Evolutionary conservation across 2,888 invertebrate species (phyloP), one percentile per base, ranked within the genome.

Genomic region (Apoda limacodes): DNA sequence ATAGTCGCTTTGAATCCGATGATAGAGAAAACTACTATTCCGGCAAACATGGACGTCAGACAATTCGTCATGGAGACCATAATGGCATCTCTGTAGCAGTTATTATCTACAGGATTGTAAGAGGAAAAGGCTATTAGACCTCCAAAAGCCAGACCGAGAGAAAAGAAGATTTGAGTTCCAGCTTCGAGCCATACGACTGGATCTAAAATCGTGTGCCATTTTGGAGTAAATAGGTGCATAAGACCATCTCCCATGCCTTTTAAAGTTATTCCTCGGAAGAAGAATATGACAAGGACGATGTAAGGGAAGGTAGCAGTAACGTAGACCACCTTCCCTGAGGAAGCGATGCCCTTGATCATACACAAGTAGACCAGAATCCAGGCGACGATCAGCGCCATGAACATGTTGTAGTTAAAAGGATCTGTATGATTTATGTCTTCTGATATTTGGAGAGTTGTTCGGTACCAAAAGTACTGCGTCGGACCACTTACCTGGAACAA

Each of bases 181-280:
- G 98, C 97, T 74, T 98, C 97, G 30, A 98, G 72, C 98, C 98
- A 98, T 0, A 98, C 97, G 0, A 94, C 93, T 5, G 97, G 97
- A 75, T 96, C 96, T 19, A 90, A 72, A 34, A 98, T 84, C 36
- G 88, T 93, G 53, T 91, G 90, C 92, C 97, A 94, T 78, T 93
- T 90, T 0, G 96, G 96, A 0, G 93, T 93, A 59, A 97, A 95
- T 13, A 97, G 83, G 70, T 96, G 95, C 4, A 87, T 82, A 1
- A 97, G 72, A 1, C 96, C 96, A 54, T 95, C 94, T 17, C 85
- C 52, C 88, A 90, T 89, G 32, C 95, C 96, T 49, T 89, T 92
- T 11, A 96, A 66, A 1, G 95, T 94, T 9, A 97, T 90, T 5
- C 96, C 97, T 28, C 97, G 88, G 48, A 95, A 93, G 83, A 98